Conservation (phyloP, 2,888 invertebrate species). For the Eupithecia subfuscata region DNA sequence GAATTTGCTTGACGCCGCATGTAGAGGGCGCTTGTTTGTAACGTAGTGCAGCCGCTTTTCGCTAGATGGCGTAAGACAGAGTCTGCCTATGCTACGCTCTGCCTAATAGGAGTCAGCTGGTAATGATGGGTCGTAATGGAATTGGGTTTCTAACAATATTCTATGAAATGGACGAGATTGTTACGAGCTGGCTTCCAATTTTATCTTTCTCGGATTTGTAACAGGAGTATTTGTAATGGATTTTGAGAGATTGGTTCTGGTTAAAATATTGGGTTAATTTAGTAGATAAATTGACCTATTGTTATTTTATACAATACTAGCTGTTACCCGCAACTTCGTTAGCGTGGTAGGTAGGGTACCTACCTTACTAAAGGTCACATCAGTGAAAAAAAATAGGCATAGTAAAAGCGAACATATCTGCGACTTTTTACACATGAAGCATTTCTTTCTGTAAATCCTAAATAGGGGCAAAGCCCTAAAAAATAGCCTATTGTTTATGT, state of each 20-base stretch:
- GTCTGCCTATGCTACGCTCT: conserved; percentile 37
- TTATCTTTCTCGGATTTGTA: conserved; percentile 28
- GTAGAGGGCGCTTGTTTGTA: conserved; percentile 68
- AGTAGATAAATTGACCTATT: neutral
- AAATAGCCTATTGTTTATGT: too few relatives aligned
- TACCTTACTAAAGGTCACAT: too few relatives aligned
- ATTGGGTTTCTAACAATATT: conserved; percentile 45
- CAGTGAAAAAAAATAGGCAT: too few relatives aligned
- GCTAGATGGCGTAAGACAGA: conserved; percentile 62
- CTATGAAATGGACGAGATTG: conserved; percentile 36
- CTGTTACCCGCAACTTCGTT: too few relatives aligned
- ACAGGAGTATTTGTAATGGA: conserved; percentile 14
- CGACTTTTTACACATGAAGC: too few relatives aligned
- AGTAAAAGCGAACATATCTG: too few relatives aligned
- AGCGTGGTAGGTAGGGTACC: too few relatives aligned
- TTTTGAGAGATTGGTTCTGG: conserved; percentile 4
- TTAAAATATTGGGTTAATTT: neutral
- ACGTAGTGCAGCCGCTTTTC: conserved; percentile 57
- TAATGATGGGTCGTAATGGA: conserved; percentile 54
- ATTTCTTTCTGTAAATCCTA: too few relatives aligned
- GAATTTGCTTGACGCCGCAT: conserved; percentile 41
- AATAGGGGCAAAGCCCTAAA: too few relatives aligned
- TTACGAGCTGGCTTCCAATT: conserved; percentile 35
- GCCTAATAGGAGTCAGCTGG: conserved; percentile 57
- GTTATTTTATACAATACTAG: too few relatives aligned